phyloP scores from a whole-genome alignment of 2,888 invertebrate species.

The Lasioglossum zephyrum region DNA sequence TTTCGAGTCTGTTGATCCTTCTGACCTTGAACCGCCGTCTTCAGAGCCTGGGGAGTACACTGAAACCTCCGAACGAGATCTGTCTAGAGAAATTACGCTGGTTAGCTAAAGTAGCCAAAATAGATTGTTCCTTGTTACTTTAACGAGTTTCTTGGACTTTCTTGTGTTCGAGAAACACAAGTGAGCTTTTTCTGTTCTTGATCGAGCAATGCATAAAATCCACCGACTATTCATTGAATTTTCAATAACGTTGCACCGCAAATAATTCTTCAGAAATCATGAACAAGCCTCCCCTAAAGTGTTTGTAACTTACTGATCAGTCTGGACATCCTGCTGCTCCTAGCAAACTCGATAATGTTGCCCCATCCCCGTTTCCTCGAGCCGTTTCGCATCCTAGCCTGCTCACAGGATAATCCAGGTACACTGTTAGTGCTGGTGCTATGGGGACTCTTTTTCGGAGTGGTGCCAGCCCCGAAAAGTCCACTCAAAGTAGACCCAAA shows the following conservation, averaged over 20 bases:
- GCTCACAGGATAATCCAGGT: constrained; percentile 75
- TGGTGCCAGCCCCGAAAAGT: constrained; percentile 86
- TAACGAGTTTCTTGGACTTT: neutral
- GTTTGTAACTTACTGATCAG: constrained; percentile 88
- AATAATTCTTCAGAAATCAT: neutral
- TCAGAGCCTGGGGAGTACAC: constrained; percentile 89
- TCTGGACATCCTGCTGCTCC: constrained; percentile 91
- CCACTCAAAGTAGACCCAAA: constrained; percentile 90
- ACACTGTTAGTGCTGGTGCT: constrained; percentile 83
- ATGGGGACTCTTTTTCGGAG: constrained; percentile 85
- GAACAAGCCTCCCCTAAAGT: neutral
- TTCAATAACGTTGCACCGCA: too few relatives aligned
- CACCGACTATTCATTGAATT: too few relatives aligned
- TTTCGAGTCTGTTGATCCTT: constrained; percentile 90
- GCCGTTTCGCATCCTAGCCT: constrained; percentile 59
- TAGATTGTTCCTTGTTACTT: too few relatives aligned
- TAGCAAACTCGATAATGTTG: constrained; percentile 94
- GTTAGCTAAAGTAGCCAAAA: neutral
- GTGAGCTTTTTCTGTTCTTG: too few relatives aligned
- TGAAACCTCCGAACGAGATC: constrained; percentile 92
- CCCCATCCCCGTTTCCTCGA: constrained; percentile 92
- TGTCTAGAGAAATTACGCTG: constrained; percentile 70
- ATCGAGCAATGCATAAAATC: too few relatives aligned
- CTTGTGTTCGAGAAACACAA: neutral
- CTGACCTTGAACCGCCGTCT: constrained; percentile 88